Evolutionary conservation across 2,888 invertebrate genomes (phyloP).

Genomic region (Platycheirus albimanus): DNA sequence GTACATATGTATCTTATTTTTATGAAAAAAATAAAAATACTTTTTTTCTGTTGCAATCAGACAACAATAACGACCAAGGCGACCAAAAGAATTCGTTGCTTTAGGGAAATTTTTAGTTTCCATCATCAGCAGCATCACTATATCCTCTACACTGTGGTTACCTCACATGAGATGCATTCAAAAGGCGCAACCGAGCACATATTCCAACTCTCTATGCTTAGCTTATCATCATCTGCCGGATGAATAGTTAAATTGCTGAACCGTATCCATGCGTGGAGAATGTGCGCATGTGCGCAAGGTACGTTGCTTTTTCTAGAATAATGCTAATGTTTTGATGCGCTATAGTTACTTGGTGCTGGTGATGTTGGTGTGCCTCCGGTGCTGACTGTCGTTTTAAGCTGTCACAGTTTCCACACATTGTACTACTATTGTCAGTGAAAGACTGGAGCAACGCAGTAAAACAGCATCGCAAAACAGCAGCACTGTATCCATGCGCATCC

Average conservation of each 20-base stretch:
- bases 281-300: constrained; percentile 47
- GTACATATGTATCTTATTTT: neutral
- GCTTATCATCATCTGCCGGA: constrained; percentile 72
- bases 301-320: constrained; percentile 41
- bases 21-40: constrained; percentile 14
- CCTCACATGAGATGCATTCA: constrained; percentile 42
- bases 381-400: constrained; percentile 66
- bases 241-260: constrained; percentile 72
- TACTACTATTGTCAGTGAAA: constrained; percentile 65
- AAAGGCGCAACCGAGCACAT: neutral
- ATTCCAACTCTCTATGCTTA: constrained; percentile 31
- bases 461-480: constrained; percentile 9
- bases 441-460: constrained; percentile 40
- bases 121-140: constrained; percentile 58
- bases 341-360: constrained; percentile 11
- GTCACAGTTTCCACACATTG: constrained; percentile 72
- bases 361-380: constrained; percentile 41
- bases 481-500: constrained; percentile 24
- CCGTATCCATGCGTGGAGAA: constrained; percentile 73
- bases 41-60: constrained; percentile 50
- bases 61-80: constrained; percentile 65
- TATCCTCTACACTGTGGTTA: constrained; percentile 53
- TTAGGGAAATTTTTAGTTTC: constrained; percentile 67
- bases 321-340: constrained; percentile 36
- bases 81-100: constrained; percentile 67